These are phyloP conservation scores for Zaprionus lachaisei DNA, from an alignment of 1,140 invertebrate genomes.

Conservation along the genomic window DNA sequence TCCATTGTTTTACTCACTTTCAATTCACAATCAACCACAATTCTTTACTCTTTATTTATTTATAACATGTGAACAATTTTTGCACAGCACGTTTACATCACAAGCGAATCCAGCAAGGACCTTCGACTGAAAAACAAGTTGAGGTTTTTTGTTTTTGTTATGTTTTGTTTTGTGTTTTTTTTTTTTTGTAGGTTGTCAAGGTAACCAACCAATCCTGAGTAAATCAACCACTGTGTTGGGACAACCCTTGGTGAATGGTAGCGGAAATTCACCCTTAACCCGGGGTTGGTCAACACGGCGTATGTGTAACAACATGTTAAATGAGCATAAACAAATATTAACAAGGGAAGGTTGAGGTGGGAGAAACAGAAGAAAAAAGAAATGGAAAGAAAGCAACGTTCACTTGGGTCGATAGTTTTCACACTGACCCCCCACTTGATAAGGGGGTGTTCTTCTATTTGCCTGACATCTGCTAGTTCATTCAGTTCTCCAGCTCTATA, in stretches of 20 bases:
- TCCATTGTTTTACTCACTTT: not conserved
- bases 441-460: slow-evolving; percentile 17
- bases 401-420: slow-evolving; percentile 64
- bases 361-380: not conserved
- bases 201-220: slow-evolving; percentile 43
- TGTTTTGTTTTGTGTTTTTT: slow-evolving; percentile 16
- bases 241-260: slow-evolving; percentile 52
- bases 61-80: not conserved
- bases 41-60: slow-evolving; percentile 2
- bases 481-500: not conserved
- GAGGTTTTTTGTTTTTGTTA: slow-evolving; percentile 30
- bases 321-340: slow-evolving; percentile 51
- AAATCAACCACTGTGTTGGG: slow-evolving; percentile 46
- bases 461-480: slow-evolving; percentile 16
- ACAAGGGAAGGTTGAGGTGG: not conserved
- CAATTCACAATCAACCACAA: not conserved
- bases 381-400: not conserved
- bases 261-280: slow-evolving; percentile 54
- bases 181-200: slow-evolving; percentile 59
- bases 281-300: slow-evolving; percentile 52
- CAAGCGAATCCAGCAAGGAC: slow-evolving; percentile 38
- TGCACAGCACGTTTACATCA: slow-evolving; percentile 45
- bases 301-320: slow-evolving; percentile 62
- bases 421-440: not conserved
- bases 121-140: slow-evolving; percentile 53